Base-by-base conservation (phyloP, 2,797 vertebrate species). In the Sciaenops ocellatus region DNA sequence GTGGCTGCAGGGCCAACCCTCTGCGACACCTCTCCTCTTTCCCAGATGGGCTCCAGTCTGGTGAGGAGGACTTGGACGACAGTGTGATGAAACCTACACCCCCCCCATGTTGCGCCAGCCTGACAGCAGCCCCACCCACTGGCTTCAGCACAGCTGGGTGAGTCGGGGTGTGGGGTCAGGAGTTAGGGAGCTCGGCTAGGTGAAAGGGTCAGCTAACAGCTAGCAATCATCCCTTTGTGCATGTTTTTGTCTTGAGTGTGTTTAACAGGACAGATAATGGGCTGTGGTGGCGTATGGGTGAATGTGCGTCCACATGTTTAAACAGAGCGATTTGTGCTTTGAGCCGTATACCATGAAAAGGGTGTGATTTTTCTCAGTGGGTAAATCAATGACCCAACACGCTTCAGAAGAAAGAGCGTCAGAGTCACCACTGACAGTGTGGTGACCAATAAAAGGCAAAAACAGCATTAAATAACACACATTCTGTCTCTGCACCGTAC, bases 201-300 rank as follows among this genome's bases (percentile, higher is more conserved):
- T 83, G 73, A 90, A 86, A 93, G 92, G 92, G 84, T 91, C 82
- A 90, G 64, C 41, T 18, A 78, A 82, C 73, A 92, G 73, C 75
- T 55, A 86, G 80, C 34, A 59, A 63, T 75, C 54, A 65, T 50
- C 38, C 70, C 46, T 79, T 69, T 76, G n/a, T 83, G 73, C 46
- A 28, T n/a, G 51, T 55, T 15, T 79, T 24, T 51, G 62, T 74
- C 5, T 77, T 28, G 66, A 48, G 26, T 73, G 62, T 64, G 55
- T 80, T 73, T 28, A 81, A 63, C 59, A 46, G 60, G 57, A 81
- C 15, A 61, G 48, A 78, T 69, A 70, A 74, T 22, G 47, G 66
- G 22, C 5, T 20, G 54, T 63, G 62, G 41, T 51, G 28, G 46
- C 13, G n/a, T 20, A 44, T 5, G 63, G 70, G 47, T 71, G 28